These are phyloP conservation scores for Pachyramphus minor DNA, from an alignment of 2,113 vertebrate genomes.

Conservation along the genomic window DNA sequence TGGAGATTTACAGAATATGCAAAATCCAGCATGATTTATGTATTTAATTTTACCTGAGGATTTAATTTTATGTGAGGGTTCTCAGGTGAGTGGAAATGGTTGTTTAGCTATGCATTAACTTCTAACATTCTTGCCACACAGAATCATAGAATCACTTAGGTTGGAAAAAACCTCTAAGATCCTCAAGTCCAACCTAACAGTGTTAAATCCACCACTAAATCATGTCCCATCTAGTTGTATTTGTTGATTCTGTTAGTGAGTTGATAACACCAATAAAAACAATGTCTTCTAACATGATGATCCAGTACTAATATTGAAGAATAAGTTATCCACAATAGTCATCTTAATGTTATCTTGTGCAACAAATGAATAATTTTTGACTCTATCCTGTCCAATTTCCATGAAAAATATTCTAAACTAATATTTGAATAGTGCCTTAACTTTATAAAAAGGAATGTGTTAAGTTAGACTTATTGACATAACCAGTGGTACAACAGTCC, in stretches of 20 bases:
- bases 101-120: background rate
- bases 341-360: background rate
- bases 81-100: background rate
- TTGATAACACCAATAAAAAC: background rate
- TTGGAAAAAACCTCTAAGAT: background rate
- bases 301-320: background rate
- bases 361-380: background rate
- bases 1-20: background rate
- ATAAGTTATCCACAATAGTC: background rate
- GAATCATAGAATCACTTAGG: background rate
- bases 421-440: background rate
- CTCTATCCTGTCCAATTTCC: background rate
- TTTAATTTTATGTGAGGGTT: background rate
- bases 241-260: background rate
- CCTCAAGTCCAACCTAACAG: background rate
- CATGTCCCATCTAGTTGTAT: background rate
- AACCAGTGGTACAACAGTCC: background rate
- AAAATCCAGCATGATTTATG: background rate
- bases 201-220: background rate
- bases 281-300: background rate
- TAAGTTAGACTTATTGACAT: background rate
- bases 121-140: background rate
- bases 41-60: background rate
- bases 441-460: background rate
- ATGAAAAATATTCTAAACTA: background rate